Base-by-base conservation (phyloP, 1,140 invertebrate species). In the Drosophila sechellia region DNA sequence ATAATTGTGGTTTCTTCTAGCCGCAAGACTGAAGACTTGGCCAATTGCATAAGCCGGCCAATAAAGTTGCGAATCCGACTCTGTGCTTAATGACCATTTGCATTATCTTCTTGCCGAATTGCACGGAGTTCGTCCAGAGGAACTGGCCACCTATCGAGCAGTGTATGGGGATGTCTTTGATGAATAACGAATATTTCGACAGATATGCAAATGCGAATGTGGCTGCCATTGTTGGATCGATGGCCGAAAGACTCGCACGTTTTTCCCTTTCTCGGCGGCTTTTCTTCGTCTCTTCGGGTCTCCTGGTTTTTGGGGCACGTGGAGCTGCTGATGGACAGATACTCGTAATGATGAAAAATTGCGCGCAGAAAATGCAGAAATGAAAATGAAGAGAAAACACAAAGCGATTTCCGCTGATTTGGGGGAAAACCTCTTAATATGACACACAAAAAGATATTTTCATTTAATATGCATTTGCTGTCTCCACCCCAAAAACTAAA, bases 1-100 rank as follows among this genome's bases (percentile, higher is more conserved):
- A 90, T 89, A 85, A 89, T 89, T 89, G 81, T 85, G 85, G 84
- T 85, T 78, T 78, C 81, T 81, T 87, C 71, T 85, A 74, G 77
- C 78, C 55, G 46, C 65, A 64, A 63, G 52, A 57, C 42, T 6
- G 17, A 13, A 58, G 34, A 5, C 59, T 63, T 59, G 59, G 25
- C 39, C 11, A 61, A 63, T 87, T 87, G 56, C 83, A 83, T 71
- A 87, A 89, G 68, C 31, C 37, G 60, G 71, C 53, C 70, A 73
- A 65, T 73, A 53, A 56, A 61, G 37, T 15, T 48, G 59, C 69
- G 50, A 60, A 35, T 50, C 45, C 55, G 37, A 52, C 61, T 74
- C 50, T 64, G 69, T 70, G 75, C 81, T 59, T 87, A 84, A 89
- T 87, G 84, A 89, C 84, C 80, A 90, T 87, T 84, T 84, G 77